Conservation (phyloP, 2,113 vertebrate genomes). For the Pipa parva region DNA sequence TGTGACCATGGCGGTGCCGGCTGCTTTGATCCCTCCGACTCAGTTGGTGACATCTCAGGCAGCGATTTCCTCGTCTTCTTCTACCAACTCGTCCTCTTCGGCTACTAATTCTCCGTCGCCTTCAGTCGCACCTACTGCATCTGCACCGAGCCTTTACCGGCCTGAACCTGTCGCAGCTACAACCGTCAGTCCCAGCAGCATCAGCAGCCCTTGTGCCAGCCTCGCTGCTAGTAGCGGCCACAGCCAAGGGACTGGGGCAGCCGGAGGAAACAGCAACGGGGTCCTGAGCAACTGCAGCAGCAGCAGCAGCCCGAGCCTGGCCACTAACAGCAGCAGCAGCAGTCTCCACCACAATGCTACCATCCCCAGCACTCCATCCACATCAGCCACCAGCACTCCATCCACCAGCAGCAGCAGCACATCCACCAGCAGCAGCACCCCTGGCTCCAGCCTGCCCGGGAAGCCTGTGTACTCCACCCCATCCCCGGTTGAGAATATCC, state of each 20-base stretch:
- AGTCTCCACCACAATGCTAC: slow-evolving; percentile 7
- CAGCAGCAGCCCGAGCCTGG: slow-evolving; percentile 41
- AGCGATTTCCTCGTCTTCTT: slow-evolving; percentile 72
- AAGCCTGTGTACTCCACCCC: slow-evolving; percentile 97
- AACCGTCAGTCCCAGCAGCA: slow-evolving; percentile 55
- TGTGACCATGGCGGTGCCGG: slow-evolving; percentile 95
- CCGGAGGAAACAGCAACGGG: slow-evolving; percentile 14
- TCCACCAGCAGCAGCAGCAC: slow-evolving; percentile 54
- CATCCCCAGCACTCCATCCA: background rate
- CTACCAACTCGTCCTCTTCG: slow-evolving; percentile 70
- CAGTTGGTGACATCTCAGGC: slow-evolving; percentile 79
- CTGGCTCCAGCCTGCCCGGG: slow-evolving; percentile 55
- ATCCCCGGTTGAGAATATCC: slow-evolving; percentile 96
- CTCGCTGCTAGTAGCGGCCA: slow-evolving; percentile 46
- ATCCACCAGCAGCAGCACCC: slow-evolving; percentile 68
- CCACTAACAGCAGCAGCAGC: slow-evolving; percentile 41
- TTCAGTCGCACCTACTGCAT: slow-evolving; percentile 58
- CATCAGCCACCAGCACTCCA: background rate
- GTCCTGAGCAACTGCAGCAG: slow-evolving; percentile 1
- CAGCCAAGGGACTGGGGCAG: slow-evolving; percentile 24
- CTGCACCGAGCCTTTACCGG: slow-evolving; percentile 49
- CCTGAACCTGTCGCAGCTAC: slow-evolving; percentile 55
- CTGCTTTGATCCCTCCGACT: slow-evolving; percentile 86
- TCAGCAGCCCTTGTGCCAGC: slow-evolving; percentile 60
- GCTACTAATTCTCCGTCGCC: slow-evolving; percentile 85